phyloP scores from a whole-genome alignment of 64 coral and sea anemone species.

The Cladopsammia gracilis region DNA sequence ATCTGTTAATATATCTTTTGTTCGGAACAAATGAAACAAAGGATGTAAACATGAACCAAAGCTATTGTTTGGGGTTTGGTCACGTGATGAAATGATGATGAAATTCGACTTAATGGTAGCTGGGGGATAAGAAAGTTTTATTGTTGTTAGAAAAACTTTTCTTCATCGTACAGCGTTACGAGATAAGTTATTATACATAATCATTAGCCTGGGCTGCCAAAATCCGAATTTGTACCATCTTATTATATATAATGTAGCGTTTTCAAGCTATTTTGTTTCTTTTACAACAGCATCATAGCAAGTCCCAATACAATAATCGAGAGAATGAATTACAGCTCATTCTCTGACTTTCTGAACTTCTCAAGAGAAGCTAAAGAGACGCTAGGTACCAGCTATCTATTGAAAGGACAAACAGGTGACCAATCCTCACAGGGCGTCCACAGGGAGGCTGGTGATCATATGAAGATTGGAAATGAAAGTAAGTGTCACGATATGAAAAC shows the following conservation, averaged over 20 bases:
- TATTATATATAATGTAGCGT: background rate
- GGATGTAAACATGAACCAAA: too few species aligned
- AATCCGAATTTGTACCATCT: too few species aligned
- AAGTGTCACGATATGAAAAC: background rate
- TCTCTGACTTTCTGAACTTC: background rate
- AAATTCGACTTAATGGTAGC: too few species aligned
- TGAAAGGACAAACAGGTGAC: background rate
- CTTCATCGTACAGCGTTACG: too few species aligned
- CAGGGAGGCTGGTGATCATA: background rate
- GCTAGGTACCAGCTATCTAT: background rate
- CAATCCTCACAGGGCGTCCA: background rate
- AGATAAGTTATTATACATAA: too few species aligned
- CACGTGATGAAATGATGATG: too few species aligned
- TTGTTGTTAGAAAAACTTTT: too few species aligned
- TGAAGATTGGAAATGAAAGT: background rate
- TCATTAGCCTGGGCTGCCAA: too few species aligned
- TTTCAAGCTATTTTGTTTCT: background rate
- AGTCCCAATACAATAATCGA: background rate
- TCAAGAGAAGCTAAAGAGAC: background rate
- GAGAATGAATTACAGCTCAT: background rate
- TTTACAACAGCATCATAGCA: background rate
- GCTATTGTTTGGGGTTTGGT: too few species aligned
- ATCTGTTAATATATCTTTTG: too few species aligned
- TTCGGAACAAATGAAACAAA: too few species aligned
- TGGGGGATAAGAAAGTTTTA: too few species aligned